These are phyloP conservation scores for Encarsia formosa DNA, from an alignment of 2,888 invertebrate genomes.

Conservation along the genomic window DNA sequence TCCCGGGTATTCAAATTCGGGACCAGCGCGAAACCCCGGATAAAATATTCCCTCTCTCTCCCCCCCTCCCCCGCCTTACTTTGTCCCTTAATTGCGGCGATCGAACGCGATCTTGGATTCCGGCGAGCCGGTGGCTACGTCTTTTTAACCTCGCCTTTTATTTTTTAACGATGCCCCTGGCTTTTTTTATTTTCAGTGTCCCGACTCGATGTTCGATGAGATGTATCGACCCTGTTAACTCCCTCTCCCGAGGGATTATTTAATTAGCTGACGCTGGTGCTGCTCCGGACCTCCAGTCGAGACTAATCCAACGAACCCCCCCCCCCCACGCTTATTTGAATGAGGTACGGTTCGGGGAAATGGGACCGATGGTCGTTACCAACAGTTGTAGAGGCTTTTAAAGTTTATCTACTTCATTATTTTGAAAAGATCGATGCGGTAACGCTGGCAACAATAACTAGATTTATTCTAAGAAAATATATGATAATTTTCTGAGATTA, in stretches of 20 bases:
- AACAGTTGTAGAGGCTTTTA: too few relatives aligned
- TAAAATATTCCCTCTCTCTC: neutral
- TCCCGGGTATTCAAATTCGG: slow-evolving; percentile 49
- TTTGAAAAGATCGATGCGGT: too few relatives aligned
- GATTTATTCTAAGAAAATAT: too few relatives aligned
- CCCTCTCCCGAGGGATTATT: slow-evolving; percentile 40
- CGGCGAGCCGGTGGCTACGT: slow-evolving; percentile 44
- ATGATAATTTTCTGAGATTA: too few relatives aligned
- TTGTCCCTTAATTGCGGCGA: slow-evolving; percentile 52
- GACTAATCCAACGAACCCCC: too few relatives aligned
- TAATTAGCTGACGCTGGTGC: slow-evolving; percentile 41
- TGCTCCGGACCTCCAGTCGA: neutral
- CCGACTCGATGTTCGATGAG: slow-evolving; percentile 51
- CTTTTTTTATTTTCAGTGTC: slow-evolving; percentile 30
- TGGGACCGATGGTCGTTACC: too few relatives aligned
- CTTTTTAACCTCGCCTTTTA: slow-evolving; percentile 21
- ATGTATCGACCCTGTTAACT: slow-evolving; percentile 49
- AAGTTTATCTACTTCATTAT: too few relatives aligned
- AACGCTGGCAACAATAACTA: too few relatives aligned
- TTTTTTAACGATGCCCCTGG: slow-evolving; percentile 31
- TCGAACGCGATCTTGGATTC: slow-evolving; percentile 52
- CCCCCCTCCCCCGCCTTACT: too few relatives aligned
- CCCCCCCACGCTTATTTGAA: too few relatives aligned
- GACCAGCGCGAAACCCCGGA: too few relatives aligned
- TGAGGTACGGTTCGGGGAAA: too few relatives aligned